Evolutionary conservation across 2,797 vertebrate species (phyloP), one percentile per base, ranked within the genome.

Genomic region (Coendou prehensilis): DNA sequence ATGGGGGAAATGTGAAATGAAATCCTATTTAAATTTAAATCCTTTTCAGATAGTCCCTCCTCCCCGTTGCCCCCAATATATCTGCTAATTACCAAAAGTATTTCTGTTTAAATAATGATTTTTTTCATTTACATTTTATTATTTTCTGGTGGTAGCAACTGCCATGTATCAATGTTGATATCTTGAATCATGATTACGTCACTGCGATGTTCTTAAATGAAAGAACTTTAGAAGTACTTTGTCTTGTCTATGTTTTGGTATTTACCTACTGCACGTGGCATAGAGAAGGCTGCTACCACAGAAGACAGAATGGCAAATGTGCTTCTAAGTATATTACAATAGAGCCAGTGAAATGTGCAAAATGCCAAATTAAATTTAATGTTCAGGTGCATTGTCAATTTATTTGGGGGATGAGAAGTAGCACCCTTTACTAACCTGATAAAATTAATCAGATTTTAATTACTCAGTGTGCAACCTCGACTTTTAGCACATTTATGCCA

Each of bases 11-110:
- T 91, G 93, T 92, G 91, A 96, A 97, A 96, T 95, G 82, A 97
- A 97, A 96, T 89, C 78, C 84, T 95, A 91, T 97, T 97, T 95
- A 96, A 97, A 97, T 97, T 97, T 97, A 95, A 98, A 98, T 97
- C 82, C 6, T 89, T 97, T 96, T 71, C 71, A 89, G 64, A 79
- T 86, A 63, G 71, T 67, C 2, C 18, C 26, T 30, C 28, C 61
- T 26, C 63, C 45, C 59, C 37, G 73, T 89, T 89, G 76, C 80
- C 37, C 47, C 69, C 64, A 95, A n/a, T 95, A 87, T 95, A 83
- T 92, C 94, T 94, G 92, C 96, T 95, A 97, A 98, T 98, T 98
- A 98, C 95, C 76, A 91, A 95, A 98, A 93, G 71, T 69, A 91
- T 89, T 96, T 91, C 93, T 94, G 67, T 94, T 97, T 93, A 94